Conservation (phyloP, 2,113 vertebrate species). For the Burhinus oedicnemus region DNA sequence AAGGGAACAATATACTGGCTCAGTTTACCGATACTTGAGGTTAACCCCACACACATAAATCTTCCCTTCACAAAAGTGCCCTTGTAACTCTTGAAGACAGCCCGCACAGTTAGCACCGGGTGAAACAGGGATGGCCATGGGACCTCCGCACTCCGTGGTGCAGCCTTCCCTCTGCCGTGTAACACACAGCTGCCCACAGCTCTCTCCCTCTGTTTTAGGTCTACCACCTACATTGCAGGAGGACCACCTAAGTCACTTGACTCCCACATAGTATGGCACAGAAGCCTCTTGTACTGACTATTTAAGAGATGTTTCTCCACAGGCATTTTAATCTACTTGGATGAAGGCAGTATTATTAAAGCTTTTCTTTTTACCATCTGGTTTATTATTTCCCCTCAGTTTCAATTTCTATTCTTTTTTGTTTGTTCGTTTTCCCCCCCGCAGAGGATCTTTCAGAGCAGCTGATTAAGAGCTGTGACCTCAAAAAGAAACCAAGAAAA, state of each 20-base stretch:
- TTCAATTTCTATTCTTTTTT: neutral
- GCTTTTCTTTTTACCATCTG: neutral
- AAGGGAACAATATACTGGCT: neutral
- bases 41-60: neutral
- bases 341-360: neutral
- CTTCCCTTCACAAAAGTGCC: neutral
- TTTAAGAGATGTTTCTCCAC: neutral
- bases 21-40: neutral
- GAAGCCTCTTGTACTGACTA: neutral
- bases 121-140: neutral
- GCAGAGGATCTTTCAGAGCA: constrained; percentile 80
- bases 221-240: neutral
- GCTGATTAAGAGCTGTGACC: constrained; percentile 77
- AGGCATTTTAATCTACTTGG: neutral
- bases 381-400: neutral
- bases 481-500: constrained; percentile 75
- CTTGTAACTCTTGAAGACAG: neutral
- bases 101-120: neutral
- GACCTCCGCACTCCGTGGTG: neutral
- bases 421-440: neutral
- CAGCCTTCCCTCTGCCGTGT: neutral
- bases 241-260: neutral
- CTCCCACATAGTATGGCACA: neutral
- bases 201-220: neutral
- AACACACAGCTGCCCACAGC: neutral